phyloP scores from a whole-genome alignment of 2,888 invertebrate genomes.

The Cheiracanthium punctorium region DNA sequence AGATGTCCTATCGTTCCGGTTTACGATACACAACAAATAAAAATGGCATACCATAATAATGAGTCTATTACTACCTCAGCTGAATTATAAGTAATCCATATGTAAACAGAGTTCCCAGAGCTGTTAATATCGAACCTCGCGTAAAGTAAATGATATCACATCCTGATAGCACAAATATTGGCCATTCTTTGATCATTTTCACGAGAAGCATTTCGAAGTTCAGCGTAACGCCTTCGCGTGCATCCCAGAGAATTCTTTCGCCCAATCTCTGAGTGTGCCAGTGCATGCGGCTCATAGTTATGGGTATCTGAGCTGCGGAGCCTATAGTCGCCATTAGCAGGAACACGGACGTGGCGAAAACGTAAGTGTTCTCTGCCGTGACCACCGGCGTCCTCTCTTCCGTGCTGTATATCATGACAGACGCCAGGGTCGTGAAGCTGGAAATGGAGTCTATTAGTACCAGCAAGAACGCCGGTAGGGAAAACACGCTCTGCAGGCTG shows the following conservation, averaged over 20 bases:
- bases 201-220: neutral
- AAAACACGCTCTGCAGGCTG: constrained; percentile 30
- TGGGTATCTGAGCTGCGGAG: constrained; percentile 37
- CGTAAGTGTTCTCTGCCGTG: constrained; percentile 38
- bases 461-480: constrained; percentile 36
- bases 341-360: constrained; percentile 23
- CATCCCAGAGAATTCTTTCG: constrained; percentile 6
- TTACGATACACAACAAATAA: no score
- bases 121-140: constrained; percentile 23
- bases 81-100: constrained; percentile 39
- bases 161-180: constrained; percentile 14
- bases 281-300: constrained; percentile 16
- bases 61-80: neutral
- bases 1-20: no score
- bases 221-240: neutral
- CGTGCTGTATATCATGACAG: constrained; percentile 24
- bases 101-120: constrained; percentile 36
- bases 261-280: constrained; percentile 18
- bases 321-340: constrained; percentile 24
- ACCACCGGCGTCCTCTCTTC: constrained; percentile 27
- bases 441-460: constrained; percentile 30
- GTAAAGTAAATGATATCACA: constrained; percentile 29
- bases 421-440: constrained; percentile 51
- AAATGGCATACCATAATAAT: no score
- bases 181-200: neutral